Evolutionary conservation across 2,113 vertebrate genomes (phyloP).

Genomic region (Brachypodius melanocephalos): DNA sequence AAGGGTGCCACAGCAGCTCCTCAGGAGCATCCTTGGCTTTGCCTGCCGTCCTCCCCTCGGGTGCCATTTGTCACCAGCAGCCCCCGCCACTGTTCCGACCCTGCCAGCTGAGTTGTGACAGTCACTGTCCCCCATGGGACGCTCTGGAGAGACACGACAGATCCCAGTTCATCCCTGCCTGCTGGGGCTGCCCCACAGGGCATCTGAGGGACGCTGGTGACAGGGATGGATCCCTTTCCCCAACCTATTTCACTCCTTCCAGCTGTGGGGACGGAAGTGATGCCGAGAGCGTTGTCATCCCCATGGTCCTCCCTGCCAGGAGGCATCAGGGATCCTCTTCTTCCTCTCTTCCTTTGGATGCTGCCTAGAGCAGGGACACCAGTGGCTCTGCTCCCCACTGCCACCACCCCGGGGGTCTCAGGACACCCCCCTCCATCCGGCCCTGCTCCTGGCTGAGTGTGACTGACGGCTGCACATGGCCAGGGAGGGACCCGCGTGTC

Average conservation of each 20-base stretch:
- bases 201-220: background rate
- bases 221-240: background rate
- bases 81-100: fast-evolving
- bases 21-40: background rate
- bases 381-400: fast-evolving
- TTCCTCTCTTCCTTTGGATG: background rate
- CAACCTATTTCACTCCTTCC: background rate
- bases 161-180: background rate
- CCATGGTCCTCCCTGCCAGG: background rate
- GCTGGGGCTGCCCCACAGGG: background rate
- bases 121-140: fast-evolving
- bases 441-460: background rate
- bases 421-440: too few species aligned
- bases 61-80: background rate
- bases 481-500: background rate
- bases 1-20: background rate
- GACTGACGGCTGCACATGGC: background rate
- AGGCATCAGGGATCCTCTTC: background rate
- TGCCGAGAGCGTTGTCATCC: fast-evolving
- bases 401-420: background rate
- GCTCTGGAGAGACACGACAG: fast-evolving
- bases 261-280: background rate
- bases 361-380: fast-evolving
- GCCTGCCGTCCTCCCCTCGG: fast-evolving
- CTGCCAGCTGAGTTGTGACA: background rate